These are phyloP conservation scores for Mamestra configurata DNA, from an alignment of 1,140 invertebrate genomes.

Conservation along the genomic window DNA sequence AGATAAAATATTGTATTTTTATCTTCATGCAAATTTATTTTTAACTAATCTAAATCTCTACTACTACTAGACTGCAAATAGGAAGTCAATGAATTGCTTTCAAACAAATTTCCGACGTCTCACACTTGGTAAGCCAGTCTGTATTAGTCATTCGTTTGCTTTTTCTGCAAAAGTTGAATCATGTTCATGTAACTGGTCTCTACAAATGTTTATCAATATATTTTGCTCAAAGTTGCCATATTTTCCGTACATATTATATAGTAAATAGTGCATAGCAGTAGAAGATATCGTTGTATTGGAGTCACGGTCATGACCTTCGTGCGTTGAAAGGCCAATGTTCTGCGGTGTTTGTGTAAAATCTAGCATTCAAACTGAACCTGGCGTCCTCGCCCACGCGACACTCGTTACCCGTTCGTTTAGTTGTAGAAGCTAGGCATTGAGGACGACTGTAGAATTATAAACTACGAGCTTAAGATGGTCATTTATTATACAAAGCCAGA, in stretches of 20 bases:
- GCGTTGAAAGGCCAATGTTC: constrained; percentile 64
- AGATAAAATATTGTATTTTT: no score
- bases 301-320: constrained; percentile 63
- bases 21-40: no score
- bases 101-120: background rate
- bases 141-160: background rate
- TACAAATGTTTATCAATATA: background rate
- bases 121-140: background rate
- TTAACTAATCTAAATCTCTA: no score
- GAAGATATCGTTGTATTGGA: constrained; percentile 34
- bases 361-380: constrained; percentile 52
- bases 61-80: background rate
- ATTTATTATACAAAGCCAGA: no score
- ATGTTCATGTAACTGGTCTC: background rate
- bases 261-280: background rate
- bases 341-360: constrained; percentile 50
- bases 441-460: background rate
- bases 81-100: background rate
- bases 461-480: background rate
- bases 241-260: background rate
- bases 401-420: constrained; percentile 7
- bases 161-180: background rate
- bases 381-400: constrained; percentile 55
- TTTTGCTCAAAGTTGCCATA: background rate
- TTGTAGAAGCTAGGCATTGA: background rate